phyloP scores from a whole-genome alignment of 2,888 invertebrate species.

The Meteorus cinctellus region DNA sequence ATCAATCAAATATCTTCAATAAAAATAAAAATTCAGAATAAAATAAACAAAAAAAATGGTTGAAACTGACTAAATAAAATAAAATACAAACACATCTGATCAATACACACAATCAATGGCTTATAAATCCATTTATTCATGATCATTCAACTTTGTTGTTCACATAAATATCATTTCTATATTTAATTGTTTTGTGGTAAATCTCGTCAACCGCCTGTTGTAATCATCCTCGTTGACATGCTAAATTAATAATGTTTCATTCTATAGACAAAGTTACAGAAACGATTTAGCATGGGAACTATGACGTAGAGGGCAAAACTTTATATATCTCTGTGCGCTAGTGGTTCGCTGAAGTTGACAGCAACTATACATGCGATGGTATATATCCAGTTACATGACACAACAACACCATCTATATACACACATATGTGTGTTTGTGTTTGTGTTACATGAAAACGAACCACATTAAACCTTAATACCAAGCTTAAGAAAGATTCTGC shows the following conservation, averaged over 20 bases:
- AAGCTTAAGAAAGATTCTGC: background rate
- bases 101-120: too few relatives aligned
- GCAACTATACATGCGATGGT: constrained; percentile 19
- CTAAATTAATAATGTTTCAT: constrained; percentile 35
- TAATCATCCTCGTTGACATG: constrained; percentile 24
- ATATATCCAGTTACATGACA: background rate
- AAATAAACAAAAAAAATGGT: too few relatives aligned
- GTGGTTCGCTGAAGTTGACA: constrained; percentile 36
- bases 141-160: background rate
- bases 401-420: background rate
- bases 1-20: too few relatives aligned
- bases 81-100: too few relatives aligned
- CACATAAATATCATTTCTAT: background rate
- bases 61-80: too few relatives aligned
- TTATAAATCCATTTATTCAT: background rate
- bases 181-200: constrained; percentile 22
- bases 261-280: constrained; percentile 32
- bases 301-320: constrained; percentile 28
- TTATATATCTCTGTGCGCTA: constrained; percentile 32
- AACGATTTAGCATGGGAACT: constrained; percentile 35
- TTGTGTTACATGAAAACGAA: background rate
- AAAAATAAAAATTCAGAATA: too few relatives aligned
- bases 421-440: background rate
- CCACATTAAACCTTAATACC: background rate
- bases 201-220: constrained; percentile 14